Base-by-base conservation (phyloP, 2,797 vertebrate genomes). In the Poecilia wingei region DNA sequence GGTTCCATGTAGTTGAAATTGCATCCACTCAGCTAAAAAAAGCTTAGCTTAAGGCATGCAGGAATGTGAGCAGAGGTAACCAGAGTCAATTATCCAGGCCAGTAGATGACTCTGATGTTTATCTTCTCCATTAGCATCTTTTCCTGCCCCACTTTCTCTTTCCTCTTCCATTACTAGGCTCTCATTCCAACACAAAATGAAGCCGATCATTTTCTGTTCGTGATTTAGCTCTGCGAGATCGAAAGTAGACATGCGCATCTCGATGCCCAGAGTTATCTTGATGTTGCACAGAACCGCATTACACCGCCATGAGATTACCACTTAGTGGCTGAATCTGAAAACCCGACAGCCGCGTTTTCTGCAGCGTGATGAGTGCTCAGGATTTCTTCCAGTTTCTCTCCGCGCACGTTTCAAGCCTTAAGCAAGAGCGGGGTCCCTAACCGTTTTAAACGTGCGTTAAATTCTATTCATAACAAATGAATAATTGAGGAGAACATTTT, bases 401-500 rank as follows among this genome's bases (percentile, higher is more conserved):
- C 57, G 82, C 78, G 16, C 89, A 70, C 89, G 85, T 88, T 77
- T 68, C 61, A 81, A 74, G 75, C 47, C 79, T 79, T 84, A 85
- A 77, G 77, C 85, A 90, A 88, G 79, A 80, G 46, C 77, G 33
- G 77, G 66, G 53, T 88, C 80, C 85, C 74, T 85, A 84, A 82
- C 79, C 39, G 8, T 90, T 86, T 87, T 80, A 90, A 93, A 87
- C 83, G 84, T 79, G 88, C 92, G 88, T 93, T 91, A 84, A 90
- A 91, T 86, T 89, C 77, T 86, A 87, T 95, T 95, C 91, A 90
- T 87, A 86, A 85, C 55, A 82, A 77, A 86, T 96, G 39, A 95
- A 96, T 96, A 93, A 96, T 96, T 96, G 91, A 96, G 78, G 83
- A 87, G 69, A 77, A 81, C 82, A 86, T 87, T 93, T 93, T 88